Base-by-base conservation (phyloP, 2,113 vertebrate species). In the Cromileptes altivelis region DNA sequence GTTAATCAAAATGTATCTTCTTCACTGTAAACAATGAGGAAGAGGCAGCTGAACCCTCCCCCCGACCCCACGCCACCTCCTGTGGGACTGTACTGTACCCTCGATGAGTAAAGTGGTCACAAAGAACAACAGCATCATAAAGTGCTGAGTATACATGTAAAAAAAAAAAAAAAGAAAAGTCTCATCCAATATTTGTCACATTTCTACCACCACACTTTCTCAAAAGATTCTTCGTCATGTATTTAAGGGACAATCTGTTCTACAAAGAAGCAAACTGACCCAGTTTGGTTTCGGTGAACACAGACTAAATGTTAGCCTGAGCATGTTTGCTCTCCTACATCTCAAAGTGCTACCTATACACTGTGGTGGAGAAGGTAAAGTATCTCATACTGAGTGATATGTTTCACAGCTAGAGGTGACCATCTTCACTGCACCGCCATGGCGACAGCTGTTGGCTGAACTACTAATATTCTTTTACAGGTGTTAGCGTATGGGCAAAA, bases 81-180 rank as follows among this genome's bases (percentile, higher is more conserved):
- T 23, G 52, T 80, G 60, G 68, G 71, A 52, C 52, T 72, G 56
- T 33, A 23, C 79, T 47, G 76, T 71, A 81, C 78, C 40, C 77
- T 80, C 23, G 45, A 53, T 73, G 82, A 90, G 82, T 87, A 65
- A 85, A 82, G 80, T 82, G 78, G 85, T 89, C 90, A 90, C 79
- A 90, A 88, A 88, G 74, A 78, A 88, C 80, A 92, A 74, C 85
- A 81, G 84, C n/a, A 23, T 89, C 17, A 0, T 50, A 89, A 91
- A 84, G 86, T 90, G 86, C 92, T 88, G 76, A 83, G 75, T 45
- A 82, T 71, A 70, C 14, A 81, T 52, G 64, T 72, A 70, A 27
- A 27, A 27, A 27, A 27, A 27, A 27, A 27, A 27, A 84, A 82
- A 81, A 82, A 64, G 83, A 65, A 19, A 65, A 30, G 11, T n/a